These are phyloP conservation scores for Spea bombifrons DNA, from an alignment of 2,113 vertebrate species.

Conservation along the genomic window DNA sequence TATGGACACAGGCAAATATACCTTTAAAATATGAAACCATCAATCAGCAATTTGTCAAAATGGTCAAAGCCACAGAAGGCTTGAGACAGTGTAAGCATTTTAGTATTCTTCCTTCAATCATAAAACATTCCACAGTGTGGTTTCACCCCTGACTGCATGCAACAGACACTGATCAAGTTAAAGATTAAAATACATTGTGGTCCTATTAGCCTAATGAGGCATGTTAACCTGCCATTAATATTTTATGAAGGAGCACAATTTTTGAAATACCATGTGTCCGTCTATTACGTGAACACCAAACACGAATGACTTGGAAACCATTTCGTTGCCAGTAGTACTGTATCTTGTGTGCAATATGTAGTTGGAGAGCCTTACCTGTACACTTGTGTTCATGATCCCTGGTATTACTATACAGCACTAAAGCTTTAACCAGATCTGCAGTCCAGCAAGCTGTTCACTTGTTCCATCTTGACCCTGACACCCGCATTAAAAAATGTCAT, in stretches of 20 bases:
- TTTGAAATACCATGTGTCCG: slow-evolving; percentile 26
- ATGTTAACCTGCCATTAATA: slow-evolving; percentile 38
- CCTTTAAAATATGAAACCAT: background rate
- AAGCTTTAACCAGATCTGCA: no score
- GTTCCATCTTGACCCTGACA: no score
- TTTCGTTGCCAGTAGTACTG: no score
- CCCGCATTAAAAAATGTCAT: no score
- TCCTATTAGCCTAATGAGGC: slow-evolving; percentile 42
- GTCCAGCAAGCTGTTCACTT: no score
- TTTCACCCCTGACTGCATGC: slow-evolving; percentile 36
- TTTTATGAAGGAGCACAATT: slow-evolving; percentile 29
- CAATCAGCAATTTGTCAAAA: slow-evolving; percentile 25
- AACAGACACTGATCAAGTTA: slow-evolving; percentile 36
- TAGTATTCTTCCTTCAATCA: slow-evolving; percentile 21
- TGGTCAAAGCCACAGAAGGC: background rate
- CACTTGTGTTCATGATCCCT: no score
- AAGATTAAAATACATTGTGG: slow-evolving; percentile 41
- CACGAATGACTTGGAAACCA: no score
- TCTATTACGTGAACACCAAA: background rate
- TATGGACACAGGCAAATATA: background rate
- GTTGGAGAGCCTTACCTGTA: no score
- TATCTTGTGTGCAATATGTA: no score
- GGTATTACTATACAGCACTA: no score
- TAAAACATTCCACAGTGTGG: slow-evolving; percentile 26
- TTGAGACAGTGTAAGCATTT: slow-evolving; percentile 17